A percentile compares a stretch with the other conserved stretches of the same genome.
These are phyloP conservation scores for Aurelia coerulea DNA, from an alignment of 30 jellyfish, hydroid and myxozoan genomes.

Conservation along the genomic window DNA sequence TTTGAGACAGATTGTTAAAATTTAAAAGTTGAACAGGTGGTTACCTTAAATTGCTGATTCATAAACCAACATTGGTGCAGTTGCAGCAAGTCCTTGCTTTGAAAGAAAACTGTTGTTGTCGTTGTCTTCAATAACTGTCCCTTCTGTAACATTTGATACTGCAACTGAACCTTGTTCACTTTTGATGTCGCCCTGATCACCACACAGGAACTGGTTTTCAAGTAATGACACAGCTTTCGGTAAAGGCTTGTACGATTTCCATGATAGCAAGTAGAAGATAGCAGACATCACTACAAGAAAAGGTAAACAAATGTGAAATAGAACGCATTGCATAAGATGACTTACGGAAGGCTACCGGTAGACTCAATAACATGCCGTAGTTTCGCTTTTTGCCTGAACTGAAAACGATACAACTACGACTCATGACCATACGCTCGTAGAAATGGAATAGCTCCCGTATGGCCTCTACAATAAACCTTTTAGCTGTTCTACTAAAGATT, in stretches of 20 bases:
- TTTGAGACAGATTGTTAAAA: too few species aligned
- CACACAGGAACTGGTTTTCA: constrained; percentile 7
- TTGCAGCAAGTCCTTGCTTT: constrained; percentile 5
- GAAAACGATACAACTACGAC: too few species aligned
- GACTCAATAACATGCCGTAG: too few species aligned
- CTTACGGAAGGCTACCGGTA: too few species aligned
- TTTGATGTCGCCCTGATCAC: constrained; percentile 5
- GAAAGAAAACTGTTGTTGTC: constrained; percentile 27
- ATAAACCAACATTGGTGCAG: constrained; percentile 40
- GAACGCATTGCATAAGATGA: not conserved
- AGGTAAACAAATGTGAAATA: not conserved
- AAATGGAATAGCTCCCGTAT: too few species aligned
- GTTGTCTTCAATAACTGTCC: constrained; percentile 59
- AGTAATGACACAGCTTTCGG: constrained; percentile 12
- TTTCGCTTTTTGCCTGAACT: too few species aligned
- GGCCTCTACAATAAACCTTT: too few species aligned
- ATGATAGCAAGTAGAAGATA: constrained; percentile 81
- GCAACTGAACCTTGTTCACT: constrained; percentile 52
- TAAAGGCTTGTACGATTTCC: constrained; percentile 85
- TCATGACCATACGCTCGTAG: too few species aligned
- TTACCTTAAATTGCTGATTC: constrained; percentile 48
- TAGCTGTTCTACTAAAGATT: too few species aligned
- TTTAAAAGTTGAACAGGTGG: too few species aligned
- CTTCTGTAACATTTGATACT: constrained; percentile 64
- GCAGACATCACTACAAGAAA: constrained; percentile 82